Evolutionary conservation across 1,140 invertebrate genomes (phyloP), one percentile per base, ranked within the genome.

Genomic region (Drosophila bocqueti): DNA sequence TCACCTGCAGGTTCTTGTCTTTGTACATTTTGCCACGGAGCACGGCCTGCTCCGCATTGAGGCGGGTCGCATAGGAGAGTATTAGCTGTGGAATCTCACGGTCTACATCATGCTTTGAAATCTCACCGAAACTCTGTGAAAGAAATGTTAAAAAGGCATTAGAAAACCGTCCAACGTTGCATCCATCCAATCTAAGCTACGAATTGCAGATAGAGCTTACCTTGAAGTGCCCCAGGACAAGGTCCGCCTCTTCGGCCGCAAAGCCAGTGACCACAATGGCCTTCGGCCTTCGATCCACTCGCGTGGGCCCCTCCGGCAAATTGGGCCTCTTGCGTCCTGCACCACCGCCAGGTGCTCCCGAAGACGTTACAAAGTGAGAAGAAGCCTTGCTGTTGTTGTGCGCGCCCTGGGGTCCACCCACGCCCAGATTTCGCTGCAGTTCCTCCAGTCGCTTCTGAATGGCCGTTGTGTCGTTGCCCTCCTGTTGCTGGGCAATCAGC

Each of bases 1-100:
- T 69, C 50, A 93, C 92, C 76, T 92, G 91, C 47, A 93, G 75
- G 21, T 79, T 85, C 50, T 93, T 93, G 47, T 93, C 92, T 81
- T 93, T 93, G 69, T 92, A 93, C 49, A 85, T 73, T 84, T 92
- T 91, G 34, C 92, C 92, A 34, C 92, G 92, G 43, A 93, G 57
- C 29, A 93, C 81, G n/a, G 92, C 92, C 62, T 93, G 92, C 60
- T 93, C 92, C n/a, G 92, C 92, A 77, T 89, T 92, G n/a, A 92
- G 63, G 21, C 92, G 87, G 16, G 92, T 93, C 10, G 92, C 91
- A 81, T 92, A 93, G 2, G 92, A 89, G 50, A 93, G 76, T 74
- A 91, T 92, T 52, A 93, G 46, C 59, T 85, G 91, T 36, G 92
- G 92, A 80, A 92, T 92, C 60, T 89, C 85, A 64, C 85, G 82